Conservation (phyloP, 2,888 invertebrate species). For the Uloborus plumipes region DNA sequence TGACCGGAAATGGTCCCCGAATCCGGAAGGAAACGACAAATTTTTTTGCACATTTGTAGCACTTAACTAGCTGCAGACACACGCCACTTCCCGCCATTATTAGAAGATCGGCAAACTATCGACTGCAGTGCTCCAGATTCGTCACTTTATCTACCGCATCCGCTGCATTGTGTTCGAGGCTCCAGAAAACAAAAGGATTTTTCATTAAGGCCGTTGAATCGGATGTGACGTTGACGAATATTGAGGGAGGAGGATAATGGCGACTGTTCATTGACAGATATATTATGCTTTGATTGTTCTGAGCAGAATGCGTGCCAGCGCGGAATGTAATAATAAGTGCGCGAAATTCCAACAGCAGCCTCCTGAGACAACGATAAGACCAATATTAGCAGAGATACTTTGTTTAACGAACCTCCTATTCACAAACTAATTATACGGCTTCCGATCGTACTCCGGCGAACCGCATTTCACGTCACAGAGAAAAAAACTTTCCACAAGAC, state of each 20-base stretch:
- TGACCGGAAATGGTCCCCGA: conserved; percentile 46
- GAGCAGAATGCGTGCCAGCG: too few species aligned
- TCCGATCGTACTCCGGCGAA: too few species aligned
- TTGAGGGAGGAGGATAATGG: conserved; percentile 1
- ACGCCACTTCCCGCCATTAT: conserved; percentile 58
- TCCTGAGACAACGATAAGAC: too few species aligned
- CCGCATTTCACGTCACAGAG: too few species aligned
- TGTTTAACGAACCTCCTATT: too few species aligned
- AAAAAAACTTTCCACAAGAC: too few species aligned
- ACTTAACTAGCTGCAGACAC: conserved; percentile 9
- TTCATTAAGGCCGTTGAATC: conserved; percentile 44
- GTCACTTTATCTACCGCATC: conserved; percentile 33
- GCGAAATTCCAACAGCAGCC: too few species aligned
- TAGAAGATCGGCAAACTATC: conserved; percentile 19
- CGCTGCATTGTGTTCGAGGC: conserved; percentile 40
- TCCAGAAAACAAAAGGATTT: conserved; percentile 40
- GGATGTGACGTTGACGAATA: conserved; percentile 41
- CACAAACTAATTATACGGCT: too few species aligned
- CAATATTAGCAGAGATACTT: too few species aligned
- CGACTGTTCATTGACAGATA: too few species aligned
- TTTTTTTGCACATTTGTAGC: conserved; percentile 44
- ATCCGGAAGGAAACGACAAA: conserved; percentile 57
- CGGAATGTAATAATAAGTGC: too few species aligned
- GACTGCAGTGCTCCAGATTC: conserved; percentile 54
- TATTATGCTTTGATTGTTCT: too few species aligned